These are phyloP conservation scores for Nomada ferruginata DNA, from an alignment of 2,888 invertebrate species.

Conservation along the genomic window DNA sequence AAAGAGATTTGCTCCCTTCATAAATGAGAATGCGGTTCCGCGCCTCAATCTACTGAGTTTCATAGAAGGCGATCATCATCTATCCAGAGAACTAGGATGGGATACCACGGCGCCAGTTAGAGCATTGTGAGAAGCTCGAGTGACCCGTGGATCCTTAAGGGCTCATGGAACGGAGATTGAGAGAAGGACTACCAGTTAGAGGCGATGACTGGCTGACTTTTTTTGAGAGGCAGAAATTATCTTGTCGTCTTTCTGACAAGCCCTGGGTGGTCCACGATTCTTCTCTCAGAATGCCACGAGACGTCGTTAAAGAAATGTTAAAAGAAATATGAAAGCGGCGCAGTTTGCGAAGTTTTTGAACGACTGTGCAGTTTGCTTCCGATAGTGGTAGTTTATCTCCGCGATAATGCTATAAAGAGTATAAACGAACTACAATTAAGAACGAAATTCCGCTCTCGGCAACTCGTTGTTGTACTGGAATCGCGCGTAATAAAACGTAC, in stretches of 20 bases:
- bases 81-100: constrained; percentile 58
- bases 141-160: constrained; percentile 76
- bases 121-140: constrained; percentile 77
- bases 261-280: constrained; percentile 79
- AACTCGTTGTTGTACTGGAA: too few species aligned
- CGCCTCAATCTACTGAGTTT: constrained; percentile 51
- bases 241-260: constrained; percentile 78
- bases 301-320: constrained; percentile 22
- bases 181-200: constrained; percentile 84
- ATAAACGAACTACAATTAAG: too few species aligned
- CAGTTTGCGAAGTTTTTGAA: neutral
- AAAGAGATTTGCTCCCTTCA: constrained; percentile 8
- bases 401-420: too few species aligned
- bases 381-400: constrained; percentile 15
- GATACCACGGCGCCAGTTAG: constrained; percentile 60
- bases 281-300: constrained; percentile 47
- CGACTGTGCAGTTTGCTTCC: neutral
- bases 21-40: constrained; percentile 27
- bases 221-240: constrained; percentile 81
- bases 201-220: constrained; percentile 83
- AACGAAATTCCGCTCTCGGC: too few species aligned
- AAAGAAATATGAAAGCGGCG: neutral
- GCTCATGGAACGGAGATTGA: constrained; percentile 79
- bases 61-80: constrained; percentile 29
- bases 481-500: too few species aligned